Conservation (phyloP, 2,888 invertebrate genomes). For the Prostheceraeus crozeri region DNA sequence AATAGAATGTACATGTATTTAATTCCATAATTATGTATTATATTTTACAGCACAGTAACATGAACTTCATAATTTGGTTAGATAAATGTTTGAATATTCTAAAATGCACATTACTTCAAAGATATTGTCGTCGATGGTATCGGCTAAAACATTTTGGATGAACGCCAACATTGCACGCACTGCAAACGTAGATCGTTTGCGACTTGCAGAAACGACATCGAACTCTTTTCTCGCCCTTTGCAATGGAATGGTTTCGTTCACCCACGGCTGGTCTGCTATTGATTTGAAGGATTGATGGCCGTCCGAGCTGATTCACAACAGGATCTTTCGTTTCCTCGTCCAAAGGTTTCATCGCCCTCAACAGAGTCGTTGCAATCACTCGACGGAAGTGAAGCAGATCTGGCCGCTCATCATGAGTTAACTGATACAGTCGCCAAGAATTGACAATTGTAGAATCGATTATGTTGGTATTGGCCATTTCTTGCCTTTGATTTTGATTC, state of each 20-base stretch:
- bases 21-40: too few species aligned
- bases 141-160: constrained; percentile 4
- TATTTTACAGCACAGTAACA: too few species aligned
- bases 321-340: neutral
- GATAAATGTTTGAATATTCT: too few species aligned
- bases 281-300: neutral
- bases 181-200: constrained; percentile 14
- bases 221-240: neutral
- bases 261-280: neutral
- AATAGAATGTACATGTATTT: too few species aligned
- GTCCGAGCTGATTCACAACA: neutral
- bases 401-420: neutral
- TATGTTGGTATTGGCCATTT: neutral
- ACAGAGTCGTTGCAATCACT: neutral
- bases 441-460: neutral
- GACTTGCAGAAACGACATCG: constrained; percentile 15
- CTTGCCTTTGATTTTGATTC: neutral
- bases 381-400: constrained; percentile 4
- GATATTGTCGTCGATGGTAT: too few species aligned
- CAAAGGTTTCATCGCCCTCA: neutral
- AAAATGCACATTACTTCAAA: too few species aligned
- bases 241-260: neutral
- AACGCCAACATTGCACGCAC: constrained; percentile 3
- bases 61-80: too few species aligned
- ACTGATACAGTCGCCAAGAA: neutral